phyloP scores from a whole-genome alignment of 2,888 invertebrate genomes.

The Epistrophe eligans region DNA sequence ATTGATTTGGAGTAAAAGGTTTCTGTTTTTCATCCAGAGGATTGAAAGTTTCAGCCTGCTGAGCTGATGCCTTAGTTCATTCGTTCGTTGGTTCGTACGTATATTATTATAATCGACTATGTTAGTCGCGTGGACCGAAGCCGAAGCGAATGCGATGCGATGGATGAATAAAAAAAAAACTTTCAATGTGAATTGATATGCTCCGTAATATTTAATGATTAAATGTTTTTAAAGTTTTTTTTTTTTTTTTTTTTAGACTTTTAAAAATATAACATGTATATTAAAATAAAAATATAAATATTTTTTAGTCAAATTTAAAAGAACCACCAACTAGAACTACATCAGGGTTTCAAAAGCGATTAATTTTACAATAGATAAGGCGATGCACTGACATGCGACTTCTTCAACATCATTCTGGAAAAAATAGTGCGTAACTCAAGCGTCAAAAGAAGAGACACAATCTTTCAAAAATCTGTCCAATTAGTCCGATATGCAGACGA shows the following conservation, averaged over 20 bases:
- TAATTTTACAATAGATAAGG: no score
- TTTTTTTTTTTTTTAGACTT: background rate
- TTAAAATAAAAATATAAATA: background rate
- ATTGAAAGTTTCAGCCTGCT: constrained; percentile 34
- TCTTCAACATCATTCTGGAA: no score
- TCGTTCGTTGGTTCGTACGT: no score
- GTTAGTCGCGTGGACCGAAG: background rate
- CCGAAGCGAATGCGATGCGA: background rate
- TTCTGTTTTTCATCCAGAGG: constrained; percentile 39
- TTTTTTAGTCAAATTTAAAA: background rate
- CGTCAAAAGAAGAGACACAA: no score
- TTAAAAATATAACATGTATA: background rate
- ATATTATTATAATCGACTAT: background rate
- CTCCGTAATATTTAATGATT: background rate
- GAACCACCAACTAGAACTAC: no score
- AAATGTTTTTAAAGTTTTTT: background rate
- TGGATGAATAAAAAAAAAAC: constrained; percentile 6
- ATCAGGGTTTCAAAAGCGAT: no score
- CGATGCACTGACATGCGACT: no score
- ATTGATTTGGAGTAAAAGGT: constrained; percentile 75
- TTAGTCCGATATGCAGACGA: no score
- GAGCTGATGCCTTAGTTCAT: background rate
- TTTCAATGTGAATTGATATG: background rate
- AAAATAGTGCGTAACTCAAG: no score
- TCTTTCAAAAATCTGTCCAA: no score